Evolutionary conservation across 2,797 vertebrate genomes (phyloP).

Genomic region (Rhodeus uyekii): DNA sequence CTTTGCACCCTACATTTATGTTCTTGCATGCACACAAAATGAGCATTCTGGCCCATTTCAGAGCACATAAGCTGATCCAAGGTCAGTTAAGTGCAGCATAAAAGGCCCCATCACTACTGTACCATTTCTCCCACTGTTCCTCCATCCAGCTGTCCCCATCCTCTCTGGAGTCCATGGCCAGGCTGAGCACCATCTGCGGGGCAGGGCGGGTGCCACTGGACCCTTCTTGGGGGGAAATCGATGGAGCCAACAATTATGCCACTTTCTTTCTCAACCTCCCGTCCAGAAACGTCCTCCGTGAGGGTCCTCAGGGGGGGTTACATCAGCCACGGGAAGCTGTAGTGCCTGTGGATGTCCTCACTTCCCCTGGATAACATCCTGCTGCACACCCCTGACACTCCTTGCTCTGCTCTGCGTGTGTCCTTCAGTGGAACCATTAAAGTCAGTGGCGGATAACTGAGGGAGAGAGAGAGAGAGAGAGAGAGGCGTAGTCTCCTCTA

Average conservation of each 20-base stretch:
- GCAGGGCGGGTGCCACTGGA: constrained; percentile 41
- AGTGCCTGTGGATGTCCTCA: constrained; percentile 11
- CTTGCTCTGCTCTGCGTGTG: constrained; percentile 33
- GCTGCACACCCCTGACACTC: constrained; percentile 45
- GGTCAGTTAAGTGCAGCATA: constrained; percentile 27
- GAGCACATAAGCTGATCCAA: constrained; percentile 10
- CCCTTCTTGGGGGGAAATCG: constrained; percentile 33
- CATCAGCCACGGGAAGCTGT: constrained; percentile 43
- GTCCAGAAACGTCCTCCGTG: constrained; percentile 9
- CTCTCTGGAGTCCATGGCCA: constrained; percentile 62
- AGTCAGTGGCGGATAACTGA: constrained; percentile 41
- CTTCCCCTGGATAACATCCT: constrained; percentile 33
- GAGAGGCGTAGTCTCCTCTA: constrained; percentile 42
- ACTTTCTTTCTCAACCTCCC: constrained; percentile 8
- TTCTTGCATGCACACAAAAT: background rate
- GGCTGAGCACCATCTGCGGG: constrained; percentile 60
- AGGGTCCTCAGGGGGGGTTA: constrained; percentile 41
- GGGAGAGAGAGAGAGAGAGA: background rate
- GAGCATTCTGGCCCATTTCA: background rate
- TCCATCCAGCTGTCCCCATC: constrained; percentile 63
- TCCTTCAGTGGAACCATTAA: constrained; percentile 54
- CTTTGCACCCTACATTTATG: background rate
- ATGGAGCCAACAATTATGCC: constrained; percentile 34
- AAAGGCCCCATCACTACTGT: constrained; percentile 18
- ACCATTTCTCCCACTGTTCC: constrained; percentile 66